Base-by-base conservation (phyloP, 2,797 vertebrate species). In the Acropternis orthonyx region DNA sequence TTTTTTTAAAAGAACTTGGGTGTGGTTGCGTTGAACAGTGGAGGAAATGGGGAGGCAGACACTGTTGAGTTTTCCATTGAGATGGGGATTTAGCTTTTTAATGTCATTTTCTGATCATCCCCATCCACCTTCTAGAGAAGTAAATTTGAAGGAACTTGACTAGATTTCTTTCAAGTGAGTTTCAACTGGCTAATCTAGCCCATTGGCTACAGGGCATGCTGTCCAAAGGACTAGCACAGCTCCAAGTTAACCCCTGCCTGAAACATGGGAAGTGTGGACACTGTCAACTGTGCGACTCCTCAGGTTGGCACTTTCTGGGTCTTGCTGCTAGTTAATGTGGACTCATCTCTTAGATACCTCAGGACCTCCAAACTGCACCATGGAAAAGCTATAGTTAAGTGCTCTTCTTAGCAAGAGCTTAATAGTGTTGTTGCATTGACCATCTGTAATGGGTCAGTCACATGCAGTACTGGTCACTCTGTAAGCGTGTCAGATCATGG, bases 401-500 rank as follows among this genome's bases (percentile, higher is more conserved):
- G 39, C 11, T 8, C 8, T 41, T 58, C 14, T 30, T 51, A 26
- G 10, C 17, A 15, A 21, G 36, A 19, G 2, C 13, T 63, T 62
- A 23, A 6, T 2, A 15, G 6, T 0, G 0, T n/a, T 54, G 8
- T 1, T 91, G 21, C 6, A 7, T 3, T 41, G 41, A 37, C 3
- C 15, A 46, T n/a, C 52, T 39, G 14, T 39, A 30, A 68, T 37
- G 37, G 18, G 20, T 26, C 77, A 54, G 71, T 61, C 27, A 19
- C 0, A 0, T 36, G 18, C 19, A 39, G 16, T 18, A 13, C 37
- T 80, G 14, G 14, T 17, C 16, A 7, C 2, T 7, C 28, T 37
- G 24, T 36, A 2, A 39, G 15, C 1, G 0, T 3, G 1, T 62
- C 43, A 79, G 22, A 24, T 37, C 19, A 3, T 6, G 23, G 9